Conservation (phyloP, 2,888 invertebrate genomes). For the Cryptops parisi region DNA sequence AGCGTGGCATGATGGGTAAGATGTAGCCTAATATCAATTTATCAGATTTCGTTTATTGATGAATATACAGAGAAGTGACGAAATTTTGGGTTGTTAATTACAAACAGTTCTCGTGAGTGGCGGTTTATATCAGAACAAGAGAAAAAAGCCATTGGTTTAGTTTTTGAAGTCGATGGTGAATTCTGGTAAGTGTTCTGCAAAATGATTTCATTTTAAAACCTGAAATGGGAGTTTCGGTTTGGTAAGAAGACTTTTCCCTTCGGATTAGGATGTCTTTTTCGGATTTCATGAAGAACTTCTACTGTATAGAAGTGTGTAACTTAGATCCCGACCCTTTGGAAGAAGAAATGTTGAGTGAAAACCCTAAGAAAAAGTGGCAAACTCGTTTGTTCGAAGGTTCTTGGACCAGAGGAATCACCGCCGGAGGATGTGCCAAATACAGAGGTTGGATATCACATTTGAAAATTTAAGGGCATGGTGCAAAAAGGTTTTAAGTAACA, state of each 20-base stretch:
- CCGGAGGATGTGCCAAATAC: slow-evolving; percentile 92
- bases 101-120: slow-evolving; percentile 78
- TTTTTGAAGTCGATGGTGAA: slow-evolving; percentile 85
- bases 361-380: slow-evolving; percentile 70
- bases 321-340: slow-evolving; percentile 84
- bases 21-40: slow-evolving; percentile 4
- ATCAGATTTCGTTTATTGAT: too few species aligned
- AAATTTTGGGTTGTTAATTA: neutral
- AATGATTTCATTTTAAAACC: too few species aligned
- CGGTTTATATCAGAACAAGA: slow-evolving; percentile 68
- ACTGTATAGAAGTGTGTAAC: slow-evolving; percentile 83
- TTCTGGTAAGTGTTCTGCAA: slow-evolving; percentile 79
- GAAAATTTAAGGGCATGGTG: too few species aligned
- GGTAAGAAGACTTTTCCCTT: too few species aligned
- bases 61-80: neutral
- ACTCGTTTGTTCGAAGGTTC: slow-evolving; percentile 83
- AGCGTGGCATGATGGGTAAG: slow-evolving; percentile 68
- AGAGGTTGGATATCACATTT: slow-evolving; percentile 40
- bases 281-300: slow-evolving; percentile 73
- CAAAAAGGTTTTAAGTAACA: too few species aligned
- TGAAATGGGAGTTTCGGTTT: too few species aligned
- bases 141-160: slow-evolving; percentile 71
- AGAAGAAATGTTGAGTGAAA: slow-evolving; percentile 32
- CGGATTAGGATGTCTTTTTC: slow-evolving; percentile 61
- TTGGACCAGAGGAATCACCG: slow-evolving; percentile 83